These are phyloP conservation scores for Corynorhinus townsendii DNA, from an alignment of 2,113 vertebrate species.

Conservation along the genomic window DNA sequence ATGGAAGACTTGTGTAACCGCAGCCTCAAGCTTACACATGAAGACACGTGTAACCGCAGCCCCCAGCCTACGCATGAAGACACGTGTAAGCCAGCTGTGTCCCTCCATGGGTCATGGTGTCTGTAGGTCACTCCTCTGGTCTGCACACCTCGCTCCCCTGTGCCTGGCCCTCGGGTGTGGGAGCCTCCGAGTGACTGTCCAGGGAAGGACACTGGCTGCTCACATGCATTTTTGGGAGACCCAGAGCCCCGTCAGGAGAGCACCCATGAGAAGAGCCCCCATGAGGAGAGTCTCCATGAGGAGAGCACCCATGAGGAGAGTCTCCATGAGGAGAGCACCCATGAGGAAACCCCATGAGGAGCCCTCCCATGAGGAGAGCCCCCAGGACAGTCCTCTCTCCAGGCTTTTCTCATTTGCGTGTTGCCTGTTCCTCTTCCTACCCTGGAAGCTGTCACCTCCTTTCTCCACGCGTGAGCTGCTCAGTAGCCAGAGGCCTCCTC, in stretches of 20 bases:
- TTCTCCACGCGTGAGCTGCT: not conserved
- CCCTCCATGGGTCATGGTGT: rapidly evolving
- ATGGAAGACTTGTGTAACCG: no score
- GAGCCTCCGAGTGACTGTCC: not conserved
- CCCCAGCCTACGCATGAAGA: no score
- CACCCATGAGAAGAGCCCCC: no score
- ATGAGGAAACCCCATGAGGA: not conserved
- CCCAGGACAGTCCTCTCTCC: not conserved
- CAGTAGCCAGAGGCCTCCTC: not conserved
- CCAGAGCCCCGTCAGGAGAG: not conserved
- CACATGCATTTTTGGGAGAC: not conserved
- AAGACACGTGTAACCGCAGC: no score
- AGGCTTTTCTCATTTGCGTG: not conserved
- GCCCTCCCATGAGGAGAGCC: no score
- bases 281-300: no score
- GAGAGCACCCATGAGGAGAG: no score
- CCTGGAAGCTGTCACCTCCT: not conserved
- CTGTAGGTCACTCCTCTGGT: not conserved
- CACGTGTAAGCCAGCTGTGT: no score
- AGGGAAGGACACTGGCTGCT: no score
- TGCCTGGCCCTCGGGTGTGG: rapidly evolving
- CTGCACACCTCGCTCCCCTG: not conserved
- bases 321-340: no score
- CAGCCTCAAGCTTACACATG: no score
- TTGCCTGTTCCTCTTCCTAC: not conserved